Evolutionary conservation across 1,140 invertebrate genomes (phyloP), one percentile per base, ranked within the genome.

Genomic region (Physella acuta): DNA sequence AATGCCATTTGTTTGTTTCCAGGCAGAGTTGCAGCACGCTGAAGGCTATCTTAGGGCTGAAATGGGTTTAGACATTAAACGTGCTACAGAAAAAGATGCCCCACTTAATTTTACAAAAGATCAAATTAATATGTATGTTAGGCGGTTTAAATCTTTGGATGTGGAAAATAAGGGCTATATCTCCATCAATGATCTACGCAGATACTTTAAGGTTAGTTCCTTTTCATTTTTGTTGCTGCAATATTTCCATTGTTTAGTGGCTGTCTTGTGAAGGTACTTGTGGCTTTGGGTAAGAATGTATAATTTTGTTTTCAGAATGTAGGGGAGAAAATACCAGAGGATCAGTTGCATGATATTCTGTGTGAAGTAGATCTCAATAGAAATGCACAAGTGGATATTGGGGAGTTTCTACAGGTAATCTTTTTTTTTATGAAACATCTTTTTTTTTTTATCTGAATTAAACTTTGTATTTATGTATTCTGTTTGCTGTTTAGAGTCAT

Each of bases 281-380:
- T 44, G 39, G 8, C 8, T 44, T 8, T 44, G n/a, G n/a, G n/a
- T n/a, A n/a, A n/a, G n/a, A n/a, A n/a, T n/a, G n/a, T n/a, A n/a
- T n/a, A n/a, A n/a, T n/a, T n/a, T n/a, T n/a, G n/a, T 44, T 73
- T 71, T 33, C 88, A 96, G 94, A 90, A 90, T 86, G 91, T 91
- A 82, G 94, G 94, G 77, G 94, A 97, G 85, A 89, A 94, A 76
- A 91, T 99, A 71, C 90, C 92, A 69, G 96, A 97, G 63, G 93
- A 97, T 85, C 92, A 97, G 86, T 89, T 99, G 76, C 97, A 99
- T 87, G 94, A 98, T 85, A 96, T 99, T 83, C 89, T 99, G 71
- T 91, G 89, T 84, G 97, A 99, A 89, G 97, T 99, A 81, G 97
- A 99, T 89, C 92, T 97, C 79, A 99, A 98, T 87, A 95, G 95